Percentiles rank a stretch among this genome's conserved stretches.
phyloP scores from a whole-genome alignment of 2,888 invertebrate genomes.

The Lycophotia porphyrea region DNA sequence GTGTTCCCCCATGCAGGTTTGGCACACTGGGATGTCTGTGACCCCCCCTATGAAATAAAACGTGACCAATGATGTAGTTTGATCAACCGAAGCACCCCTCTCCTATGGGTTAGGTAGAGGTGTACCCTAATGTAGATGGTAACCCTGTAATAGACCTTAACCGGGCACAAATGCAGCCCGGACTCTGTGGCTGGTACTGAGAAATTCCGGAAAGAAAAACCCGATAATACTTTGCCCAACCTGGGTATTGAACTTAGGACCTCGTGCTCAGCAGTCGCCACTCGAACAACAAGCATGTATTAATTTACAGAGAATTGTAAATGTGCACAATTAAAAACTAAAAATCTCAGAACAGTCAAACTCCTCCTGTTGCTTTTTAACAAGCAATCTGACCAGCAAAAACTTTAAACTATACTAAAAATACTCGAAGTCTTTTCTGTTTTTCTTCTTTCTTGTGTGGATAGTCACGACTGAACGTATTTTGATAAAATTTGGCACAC shows the following conservation, averaged over 20 bases:
- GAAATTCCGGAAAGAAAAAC: neutral
- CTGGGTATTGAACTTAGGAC: neutral
- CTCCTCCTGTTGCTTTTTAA: constrained; percentile 29
- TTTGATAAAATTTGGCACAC: neutral
- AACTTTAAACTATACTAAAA: neutral
- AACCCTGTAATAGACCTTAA: neutral
- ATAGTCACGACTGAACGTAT: neutral
- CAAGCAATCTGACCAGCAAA: constrained; percentile 22
- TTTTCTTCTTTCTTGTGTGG: neutral
- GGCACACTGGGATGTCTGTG: too few relatives aligned
- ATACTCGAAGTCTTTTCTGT: neutral
- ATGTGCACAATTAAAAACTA: neutral
- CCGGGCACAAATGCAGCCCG: neutral
- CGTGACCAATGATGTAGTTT: too few relatives aligned
- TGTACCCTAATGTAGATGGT: neutral
- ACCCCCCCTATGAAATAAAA: too few relatives aligned
- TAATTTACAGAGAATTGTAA: neutral
- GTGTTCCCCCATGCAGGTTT: too few relatives aligned
- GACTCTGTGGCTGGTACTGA: neutral
- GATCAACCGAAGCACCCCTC: too few relatives aligned
- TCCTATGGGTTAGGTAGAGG: neutral
- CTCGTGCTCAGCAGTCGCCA: neutral
- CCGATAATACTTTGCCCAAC: neutral
- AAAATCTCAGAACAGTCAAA: neutral
- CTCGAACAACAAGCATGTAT: neutral